These are phyloP conservation scores for Gnathonemus echidnorhynchus DNA, from an alignment of 2,113 vertebrate genomes.

Conservation along the genomic window DNA sequence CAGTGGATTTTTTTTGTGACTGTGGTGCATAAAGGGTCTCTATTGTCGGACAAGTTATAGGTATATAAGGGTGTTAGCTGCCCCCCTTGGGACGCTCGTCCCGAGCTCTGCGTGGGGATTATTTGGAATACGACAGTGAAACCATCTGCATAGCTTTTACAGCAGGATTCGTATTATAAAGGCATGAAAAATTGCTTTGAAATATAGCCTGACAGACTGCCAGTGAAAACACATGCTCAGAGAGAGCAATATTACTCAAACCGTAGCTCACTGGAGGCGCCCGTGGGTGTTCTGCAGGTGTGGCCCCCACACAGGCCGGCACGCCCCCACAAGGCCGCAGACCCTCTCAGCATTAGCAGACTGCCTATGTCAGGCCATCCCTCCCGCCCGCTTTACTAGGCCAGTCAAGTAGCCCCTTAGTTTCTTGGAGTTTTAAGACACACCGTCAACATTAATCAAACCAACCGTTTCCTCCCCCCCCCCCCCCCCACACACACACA, in stretches of 20 bases:
- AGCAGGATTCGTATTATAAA: constrained; percentile 15
- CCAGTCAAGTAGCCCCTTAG: background rate
- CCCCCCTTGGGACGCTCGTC: background rate
- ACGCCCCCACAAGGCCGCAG: no score
- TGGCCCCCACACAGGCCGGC: background rate
- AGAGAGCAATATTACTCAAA: constrained; percentile 13
- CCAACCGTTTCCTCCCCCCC: background rate
- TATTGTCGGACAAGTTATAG: background rate
- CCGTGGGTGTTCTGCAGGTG: constrained; percentile 13
- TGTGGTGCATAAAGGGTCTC: background rate
- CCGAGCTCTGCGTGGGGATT: background rate
- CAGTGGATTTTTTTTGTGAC: background rate
- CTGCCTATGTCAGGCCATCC: background rate
- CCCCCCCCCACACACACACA: background rate
- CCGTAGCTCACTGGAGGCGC: background rate
- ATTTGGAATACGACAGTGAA: constrained; percentile 4
- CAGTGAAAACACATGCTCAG: constrained; percentile 13
- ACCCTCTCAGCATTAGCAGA: background rate
- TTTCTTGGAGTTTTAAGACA: background rate
- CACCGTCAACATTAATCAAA: background rate
- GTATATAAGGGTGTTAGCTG: background rate
- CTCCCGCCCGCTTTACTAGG: background rate
- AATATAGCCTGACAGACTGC: constrained; percentile 9
- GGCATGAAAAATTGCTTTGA: constrained; percentile 17
- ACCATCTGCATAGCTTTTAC: constrained; percentile 6